phyloP scores from a whole-genome alignment of 2,797 vertebrate species.

The Halcyon chelicuti region DNA sequence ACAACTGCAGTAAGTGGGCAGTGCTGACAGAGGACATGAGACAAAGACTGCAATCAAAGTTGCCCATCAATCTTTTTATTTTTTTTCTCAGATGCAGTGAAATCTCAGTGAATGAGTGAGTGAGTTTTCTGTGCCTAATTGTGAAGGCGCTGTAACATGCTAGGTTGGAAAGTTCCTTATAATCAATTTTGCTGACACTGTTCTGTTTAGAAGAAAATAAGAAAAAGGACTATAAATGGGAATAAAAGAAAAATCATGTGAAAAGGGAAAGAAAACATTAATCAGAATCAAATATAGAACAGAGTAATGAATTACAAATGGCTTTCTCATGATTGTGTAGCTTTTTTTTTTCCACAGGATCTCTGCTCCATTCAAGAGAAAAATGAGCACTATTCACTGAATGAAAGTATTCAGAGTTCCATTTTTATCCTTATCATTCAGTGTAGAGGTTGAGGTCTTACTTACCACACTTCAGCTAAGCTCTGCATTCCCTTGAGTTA shows the following conservation, averaged over 20 bases:
- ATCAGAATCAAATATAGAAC: conserved; percentile 70
- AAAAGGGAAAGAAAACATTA: conserved; percentile 62
- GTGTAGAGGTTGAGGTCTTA: conserved; percentile 31
- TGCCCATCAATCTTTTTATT: not conserved
- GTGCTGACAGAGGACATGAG: not conserved
- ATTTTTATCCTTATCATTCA: conserved; percentile 66
- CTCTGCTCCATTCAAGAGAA: conserved; percentile 65
- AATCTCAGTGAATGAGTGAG: conserved; percentile 10
- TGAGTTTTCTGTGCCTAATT: conserved; percentile 37
- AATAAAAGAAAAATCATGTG: conserved; percentile 64
- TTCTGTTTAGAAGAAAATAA: conserved; percentile 58
- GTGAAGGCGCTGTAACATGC: not conserved
- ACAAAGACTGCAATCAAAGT: conserved; percentile 6
- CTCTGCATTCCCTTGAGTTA: conserved; percentile 20
- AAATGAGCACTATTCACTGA: conserved; percentile 65
- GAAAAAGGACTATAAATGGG: conserved; percentile 56
- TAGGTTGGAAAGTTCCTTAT: conserved; percentile 45
- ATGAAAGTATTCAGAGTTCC: conserved; percentile 64
- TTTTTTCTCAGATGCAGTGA: not conserved
- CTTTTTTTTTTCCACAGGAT: conserved; percentile 59
- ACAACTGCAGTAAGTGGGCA: not conserved
- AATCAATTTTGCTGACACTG: conserved; percentile 47
- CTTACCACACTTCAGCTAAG: conserved; percentile 30
- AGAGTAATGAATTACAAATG: conserved; percentile 70
- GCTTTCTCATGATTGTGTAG: conserved; percentile 65